Conservation (phyloP, 2,888 invertebrate species). For the Coecobrya sp. region DNA sequence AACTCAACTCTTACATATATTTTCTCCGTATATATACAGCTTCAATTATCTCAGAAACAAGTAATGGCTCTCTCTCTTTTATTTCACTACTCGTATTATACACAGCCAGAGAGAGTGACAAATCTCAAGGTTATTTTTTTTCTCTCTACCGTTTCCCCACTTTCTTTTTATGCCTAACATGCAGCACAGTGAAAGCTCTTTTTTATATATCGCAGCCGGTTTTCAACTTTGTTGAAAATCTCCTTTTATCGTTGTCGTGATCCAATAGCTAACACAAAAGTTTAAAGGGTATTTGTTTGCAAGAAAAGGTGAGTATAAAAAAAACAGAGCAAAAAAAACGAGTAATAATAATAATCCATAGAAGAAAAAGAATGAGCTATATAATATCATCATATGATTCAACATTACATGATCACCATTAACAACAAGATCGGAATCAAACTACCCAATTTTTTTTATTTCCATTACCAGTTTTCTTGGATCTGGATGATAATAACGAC, state of each 20-base stretch:
- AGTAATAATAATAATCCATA: conserved; percentile 57
- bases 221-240: too few relatives aligned
- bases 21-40: neutral
- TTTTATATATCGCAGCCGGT: too few relatives aligned
- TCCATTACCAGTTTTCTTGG: neutral
- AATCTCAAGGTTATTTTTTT: neutral
- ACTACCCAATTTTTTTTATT: conserved; percentile 18
- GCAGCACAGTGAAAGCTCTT: too few relatives aligned
- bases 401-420: neutral
- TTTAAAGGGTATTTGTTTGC: too few relatives aligned
- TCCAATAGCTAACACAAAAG: too few relatives aligned
- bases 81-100: neutral
- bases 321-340: too few relatives aligned
- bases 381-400: neutral
- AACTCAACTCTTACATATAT: too few relatives aligned
- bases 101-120: neutral
- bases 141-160: neutral
- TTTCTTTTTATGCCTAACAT: too few relatives aligned
- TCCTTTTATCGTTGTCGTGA: too few relatives aligned
- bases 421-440: conserved; percentile 22
- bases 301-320: neutral
- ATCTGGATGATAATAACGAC: neutral
- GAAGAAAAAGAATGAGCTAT: conserved; percentile 42
- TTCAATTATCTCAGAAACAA: conserved; percentile 11
- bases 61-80: neutral